Evolutionary conservation across 2,113 vertebrate genomes (phyloP).

Genomic region (Tetrax tetrax): DNA sequence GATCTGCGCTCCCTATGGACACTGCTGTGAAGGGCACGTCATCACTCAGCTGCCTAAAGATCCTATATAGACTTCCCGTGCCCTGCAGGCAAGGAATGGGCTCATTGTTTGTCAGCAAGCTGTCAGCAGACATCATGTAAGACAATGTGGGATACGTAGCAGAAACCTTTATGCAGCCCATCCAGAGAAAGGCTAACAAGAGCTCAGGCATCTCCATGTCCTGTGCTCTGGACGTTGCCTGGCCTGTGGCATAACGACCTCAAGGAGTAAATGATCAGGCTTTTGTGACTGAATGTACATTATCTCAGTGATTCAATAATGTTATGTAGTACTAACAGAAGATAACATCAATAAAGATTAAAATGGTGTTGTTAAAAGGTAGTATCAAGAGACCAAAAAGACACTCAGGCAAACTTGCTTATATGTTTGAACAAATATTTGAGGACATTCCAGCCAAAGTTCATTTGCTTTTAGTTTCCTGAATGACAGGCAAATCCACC

Average conservation of each 20-base stretch:
- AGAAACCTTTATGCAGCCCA: background rate
- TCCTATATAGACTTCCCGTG: background rate
- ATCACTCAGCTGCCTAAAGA: background rate
- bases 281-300: background rate
- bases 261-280: background rate
- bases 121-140: background rate
- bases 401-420: background rate
- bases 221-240: background rate
- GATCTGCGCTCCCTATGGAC: background rate
- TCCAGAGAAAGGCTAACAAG: background rate
- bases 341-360: background rate
- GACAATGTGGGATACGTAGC: background rate
- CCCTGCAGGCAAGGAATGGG: background rate
- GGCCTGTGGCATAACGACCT: background rate
- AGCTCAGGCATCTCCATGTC: rapidly evolving
- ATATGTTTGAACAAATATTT: background rate
- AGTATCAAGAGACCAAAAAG: background rate
- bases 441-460: background rate
- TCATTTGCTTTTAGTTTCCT: background rate
- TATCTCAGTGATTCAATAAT: background rate
- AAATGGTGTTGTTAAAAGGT: background rate
- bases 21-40: background rate
- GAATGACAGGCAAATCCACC: background rate
- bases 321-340: background rate
- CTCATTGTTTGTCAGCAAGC: background rate